Conservation (phyloP, 1,140 invertebrate species). For the silkworm (Bombyx mori) region DNA sequence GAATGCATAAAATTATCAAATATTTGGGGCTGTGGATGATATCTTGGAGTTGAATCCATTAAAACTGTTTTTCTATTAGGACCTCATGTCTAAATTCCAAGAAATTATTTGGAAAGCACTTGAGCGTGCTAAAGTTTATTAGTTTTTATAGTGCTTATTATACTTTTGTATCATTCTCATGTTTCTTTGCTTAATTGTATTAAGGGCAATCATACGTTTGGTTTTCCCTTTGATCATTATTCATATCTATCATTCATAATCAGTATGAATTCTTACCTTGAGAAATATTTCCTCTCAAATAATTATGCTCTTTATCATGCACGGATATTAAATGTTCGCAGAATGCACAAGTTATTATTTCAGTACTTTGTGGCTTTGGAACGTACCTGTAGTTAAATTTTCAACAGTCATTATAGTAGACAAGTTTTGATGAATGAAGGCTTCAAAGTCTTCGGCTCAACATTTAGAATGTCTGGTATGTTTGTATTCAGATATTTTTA, state of each 20-base stretch:
- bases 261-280: slow-evolving; percentile 22
- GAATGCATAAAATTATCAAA: neutral
- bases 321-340: slow-evolving; percentile 26
- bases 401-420: neutral
- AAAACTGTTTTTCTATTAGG: neutral
- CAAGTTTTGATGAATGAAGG: neutral
- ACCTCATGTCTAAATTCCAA: no score
- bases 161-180: no score
- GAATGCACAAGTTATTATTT: slow-evolving; percentile 6
- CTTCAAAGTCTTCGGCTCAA: neutral
- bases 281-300: slow-evolving; percentile 32
- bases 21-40: neutral
- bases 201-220: neutral
- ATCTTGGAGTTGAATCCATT: neutral
- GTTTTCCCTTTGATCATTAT: neutral
- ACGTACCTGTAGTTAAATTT: neutral
- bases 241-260: neutral
- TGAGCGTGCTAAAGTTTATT: neutral
- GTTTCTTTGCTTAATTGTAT: no score
- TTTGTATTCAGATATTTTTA: neutral
- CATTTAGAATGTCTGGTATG: neutral
- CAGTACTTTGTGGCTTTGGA: slow-evolving; percentile 1
- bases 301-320: slow-evolving; percentile 34
- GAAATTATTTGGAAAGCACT: neutral
- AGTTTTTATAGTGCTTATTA: neutral